Conservation (phyloP, 2,797 vertebrate species). For the Benthosema pterotum region DNA sequence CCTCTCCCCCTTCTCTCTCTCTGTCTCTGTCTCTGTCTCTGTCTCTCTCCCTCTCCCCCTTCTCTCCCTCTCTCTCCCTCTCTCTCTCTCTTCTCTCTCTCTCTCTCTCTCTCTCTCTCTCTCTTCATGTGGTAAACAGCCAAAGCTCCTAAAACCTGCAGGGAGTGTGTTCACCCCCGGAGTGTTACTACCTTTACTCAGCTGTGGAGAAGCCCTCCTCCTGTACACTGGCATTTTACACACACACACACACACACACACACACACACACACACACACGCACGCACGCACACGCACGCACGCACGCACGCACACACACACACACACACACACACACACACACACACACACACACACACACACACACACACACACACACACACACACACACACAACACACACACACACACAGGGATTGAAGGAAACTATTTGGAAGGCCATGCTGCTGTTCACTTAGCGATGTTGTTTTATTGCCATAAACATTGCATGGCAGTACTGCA, state of each 20-base stretch:
- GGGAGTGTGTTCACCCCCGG: slow-evolving; percentile 30
- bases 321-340: slow-evolving; percentile 10
- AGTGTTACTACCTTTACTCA: slow-evolving; percentile 57
- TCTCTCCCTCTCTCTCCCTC: too few relatives aligned
- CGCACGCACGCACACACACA: slow-evolving; percentile 1
- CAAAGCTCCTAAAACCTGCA: slow-evolving; percentile 44
- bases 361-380: slow-evolving; percentile 21
- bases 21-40: too few relatives aligned
- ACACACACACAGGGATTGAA: slow-evolving; percentile 25
- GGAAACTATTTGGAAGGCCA: slow-evolving; percentile 35
- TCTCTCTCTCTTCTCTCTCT: too few relatives aligned
- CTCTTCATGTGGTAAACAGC: slow-evolving; percentile 44
- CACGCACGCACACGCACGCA: slow-evolving; percentile 3
- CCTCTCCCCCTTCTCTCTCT: too few relatives aligned
- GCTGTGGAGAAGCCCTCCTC: slow-evolving; percentile 50
- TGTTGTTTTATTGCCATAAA: slow-evolving; percentile 44
- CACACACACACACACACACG: not conserved
- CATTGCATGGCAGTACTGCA: slow-evolving; percentile 39
- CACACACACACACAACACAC: slow-evolving; percentile 17
- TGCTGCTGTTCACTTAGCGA: slow-evolving; percentile 44
- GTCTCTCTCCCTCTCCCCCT: too few relatives aligned
- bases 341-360: slow-evolving; percentile 15
- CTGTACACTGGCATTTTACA: slow-evolving; percentile 3
- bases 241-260: too few relatives aligned
- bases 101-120: too few relatives aligned